phyloP scores from a whole-genome alignment of 2,113 vertebrate species.

The Neodon shergylaensis region DNA sequence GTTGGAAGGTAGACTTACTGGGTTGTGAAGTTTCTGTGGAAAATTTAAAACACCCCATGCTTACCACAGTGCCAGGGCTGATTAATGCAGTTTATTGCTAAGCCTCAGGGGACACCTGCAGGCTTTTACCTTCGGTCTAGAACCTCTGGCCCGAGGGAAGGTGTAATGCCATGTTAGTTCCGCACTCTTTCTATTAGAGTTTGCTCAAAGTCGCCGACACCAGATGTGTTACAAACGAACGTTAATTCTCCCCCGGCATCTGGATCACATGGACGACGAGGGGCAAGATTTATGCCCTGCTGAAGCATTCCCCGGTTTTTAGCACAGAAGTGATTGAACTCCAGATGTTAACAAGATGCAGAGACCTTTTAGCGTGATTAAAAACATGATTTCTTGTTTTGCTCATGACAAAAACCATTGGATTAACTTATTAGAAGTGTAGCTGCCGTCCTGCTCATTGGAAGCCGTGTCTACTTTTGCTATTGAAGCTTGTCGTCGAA shows the following conservation, averaged over 20 bases:
- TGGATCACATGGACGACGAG: constrained; percentile 87
- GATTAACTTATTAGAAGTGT: constrained; percentile 87
- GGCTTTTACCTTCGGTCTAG: constrained; percentile 73
- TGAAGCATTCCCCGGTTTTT: constrained; percentile 90
- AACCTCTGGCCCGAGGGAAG: constrained; percentile 68
- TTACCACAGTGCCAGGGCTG: constrained; percentile 63
- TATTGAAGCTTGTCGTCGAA: constrained; percentile 45
- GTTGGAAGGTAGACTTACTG: constrained; percentile 60
- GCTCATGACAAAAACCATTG: constrained; percentile 88
- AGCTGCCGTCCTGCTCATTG: constrained; percentile 80
- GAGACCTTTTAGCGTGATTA: constrained; percentile 88
- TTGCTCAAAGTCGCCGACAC: constrained; percentile 80
- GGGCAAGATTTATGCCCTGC: constrained; percentile 90
- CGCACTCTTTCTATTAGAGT: constrained; percentile 77
- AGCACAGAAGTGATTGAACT: constrained; percentile 90
- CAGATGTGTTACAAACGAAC: constrained; percentile 85
- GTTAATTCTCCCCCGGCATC: constrained; percentile 85
- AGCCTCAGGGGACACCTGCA: constrained; percentile 58
- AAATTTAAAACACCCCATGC: constrained; percentile 65
- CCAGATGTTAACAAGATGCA: constrained; percentile 92
- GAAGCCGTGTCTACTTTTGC: constrained; percentile 58
- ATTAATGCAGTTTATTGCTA: constrained; percentile 65
- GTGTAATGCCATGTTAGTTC: constrained; percentile 77
- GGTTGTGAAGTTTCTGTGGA: constrained; percentile 57
- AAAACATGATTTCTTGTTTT: constrained; percentile 90